Evolutionary conservation across 2,113 vertebrate species (phyloP), one percentile per base, ranked within the genome.

Genomic region (Rhinolophus sinicus): DNA sequence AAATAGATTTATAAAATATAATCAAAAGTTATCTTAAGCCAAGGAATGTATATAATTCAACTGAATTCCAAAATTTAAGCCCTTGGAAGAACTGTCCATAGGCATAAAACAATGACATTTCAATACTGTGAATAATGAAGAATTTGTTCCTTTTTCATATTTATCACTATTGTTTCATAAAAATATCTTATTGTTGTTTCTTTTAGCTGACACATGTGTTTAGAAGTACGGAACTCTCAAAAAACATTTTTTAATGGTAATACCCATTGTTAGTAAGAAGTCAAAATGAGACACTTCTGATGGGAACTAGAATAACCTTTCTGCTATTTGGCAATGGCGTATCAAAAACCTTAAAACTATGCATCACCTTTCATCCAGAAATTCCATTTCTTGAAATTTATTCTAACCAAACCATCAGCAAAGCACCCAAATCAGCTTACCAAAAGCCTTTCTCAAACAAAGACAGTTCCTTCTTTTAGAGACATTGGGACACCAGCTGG

Each of bases 361-460:
- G 2, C 1, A 64, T 78, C 35, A 56, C 21, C 44, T 94, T 88
- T 95, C 67, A 94, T 50, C 30, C n/a, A 88, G 60, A 93, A 94
- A 93, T 94, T 33, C 16, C 18, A 67, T 60, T 95, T 88, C 64
- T 88, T 96, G 47, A 80, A 70, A 81, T 81, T 91, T 85, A 88
- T 72, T 93, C 65, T 81, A 93, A 60, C 84, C 80, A 77, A 88
- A 28, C 47, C 38, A 88, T 58, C 69, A 94, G 33, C 28, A 96
- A 95, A 11, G 6, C 38, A 52, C 85, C 18, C 18, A 64, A 33
- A 72, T 75, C 38, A 91, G 28, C 10, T 88, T 75, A 84, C 88
- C 52, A 93, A 88, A 95, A 76, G 24, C 21, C 22, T 85, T 94
- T 93, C 87, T 92, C 38, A 76, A 91, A 69, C 72, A 94, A 75